Evolutionary conservation across 2,888 invertebrate species (phyloP).

Genomic region (Glyphotaelius pellucidus): DNA sequence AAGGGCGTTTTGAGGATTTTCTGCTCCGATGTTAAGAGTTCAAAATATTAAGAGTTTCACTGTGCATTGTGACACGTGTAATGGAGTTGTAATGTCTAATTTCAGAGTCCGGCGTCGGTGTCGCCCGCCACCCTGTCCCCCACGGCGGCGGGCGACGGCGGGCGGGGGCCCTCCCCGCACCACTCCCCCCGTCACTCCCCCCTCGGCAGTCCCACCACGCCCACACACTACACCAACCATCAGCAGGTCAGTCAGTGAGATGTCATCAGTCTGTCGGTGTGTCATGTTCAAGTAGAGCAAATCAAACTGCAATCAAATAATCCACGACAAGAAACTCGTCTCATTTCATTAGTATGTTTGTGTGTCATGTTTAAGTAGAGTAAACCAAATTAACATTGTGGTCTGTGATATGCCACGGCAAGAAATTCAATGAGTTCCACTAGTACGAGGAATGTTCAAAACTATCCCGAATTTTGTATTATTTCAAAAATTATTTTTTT

Average conservation of each 20-base stretch:
- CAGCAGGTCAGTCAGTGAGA: constrained; percentile 58
- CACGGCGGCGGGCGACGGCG: constrained; percentile 79
- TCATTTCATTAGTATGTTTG: not conserved
- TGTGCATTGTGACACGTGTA: not conserved
- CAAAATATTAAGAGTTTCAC: not conserved
- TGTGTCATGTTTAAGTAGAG: not conserved
- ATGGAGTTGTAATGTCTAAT: not conserved
- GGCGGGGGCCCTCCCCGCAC: constrained; percentile 68
- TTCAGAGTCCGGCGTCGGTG: constrained; percentile 82
- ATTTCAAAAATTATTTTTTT: too few species aligned
- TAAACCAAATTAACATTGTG: not conserved
- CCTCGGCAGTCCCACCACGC: constrained; percentile 64
- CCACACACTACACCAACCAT: constrained; percentile 63
- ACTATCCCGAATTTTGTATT: too few species aligned
- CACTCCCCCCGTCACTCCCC: constrained; percentile 66
- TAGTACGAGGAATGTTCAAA: too few species aligned
- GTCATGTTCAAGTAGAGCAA: too few species aligned
- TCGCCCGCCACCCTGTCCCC: constrained; percentile 85
- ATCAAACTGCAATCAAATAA: too few species aligned
- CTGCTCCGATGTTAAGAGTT: too few species aligned
- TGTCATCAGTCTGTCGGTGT: not conserved
- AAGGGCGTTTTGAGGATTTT: too few species aligned
- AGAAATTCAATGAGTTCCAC: too few species aligned
- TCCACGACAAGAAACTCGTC: not conserved
- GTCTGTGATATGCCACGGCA: too few species aligned